Evolutionary conservation across 2,797 vertebrate genomes (phyloP).

Genomic region (Gallirallus australis): DNA sequence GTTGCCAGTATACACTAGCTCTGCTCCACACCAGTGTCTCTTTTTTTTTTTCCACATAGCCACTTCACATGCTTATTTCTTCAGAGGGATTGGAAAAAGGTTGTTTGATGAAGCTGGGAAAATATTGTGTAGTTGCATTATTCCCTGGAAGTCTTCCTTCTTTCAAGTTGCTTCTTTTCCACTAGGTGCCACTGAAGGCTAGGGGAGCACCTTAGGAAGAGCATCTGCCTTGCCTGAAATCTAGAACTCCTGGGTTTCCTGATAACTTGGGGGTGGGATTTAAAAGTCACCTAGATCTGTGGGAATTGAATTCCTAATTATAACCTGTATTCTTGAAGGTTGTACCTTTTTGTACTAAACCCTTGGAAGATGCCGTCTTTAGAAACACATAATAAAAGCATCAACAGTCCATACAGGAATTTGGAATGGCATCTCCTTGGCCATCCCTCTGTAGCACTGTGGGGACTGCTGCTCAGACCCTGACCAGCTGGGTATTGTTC

Average conservation of each 20-base stretch:
- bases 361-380: neutral
- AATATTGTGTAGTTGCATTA: neutral
- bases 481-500: neutral
- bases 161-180: conserved; percentile 44
- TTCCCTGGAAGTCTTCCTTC: neutral
- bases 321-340: neutral
- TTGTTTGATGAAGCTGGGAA: neutral
- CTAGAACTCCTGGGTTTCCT: neutral
- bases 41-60: neutral
- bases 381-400: neutral
- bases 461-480: neutral
- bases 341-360: neutral
- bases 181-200: conserved; percentile 69
- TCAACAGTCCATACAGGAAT: neutral
- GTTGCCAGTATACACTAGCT: neutral
- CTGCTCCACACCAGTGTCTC: neutral
- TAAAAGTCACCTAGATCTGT: neutral
- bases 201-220: conserved; percentile 28
- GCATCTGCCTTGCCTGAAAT: neutral
- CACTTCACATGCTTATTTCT: neutral
- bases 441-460: neutral
- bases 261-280: neutral
- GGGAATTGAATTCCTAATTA: neutral
- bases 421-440: neutral
- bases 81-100: neutral